Conservation (phyloP, 2,888 invertebrate genomes). For the Chrysolina haemoptera region DNA sequence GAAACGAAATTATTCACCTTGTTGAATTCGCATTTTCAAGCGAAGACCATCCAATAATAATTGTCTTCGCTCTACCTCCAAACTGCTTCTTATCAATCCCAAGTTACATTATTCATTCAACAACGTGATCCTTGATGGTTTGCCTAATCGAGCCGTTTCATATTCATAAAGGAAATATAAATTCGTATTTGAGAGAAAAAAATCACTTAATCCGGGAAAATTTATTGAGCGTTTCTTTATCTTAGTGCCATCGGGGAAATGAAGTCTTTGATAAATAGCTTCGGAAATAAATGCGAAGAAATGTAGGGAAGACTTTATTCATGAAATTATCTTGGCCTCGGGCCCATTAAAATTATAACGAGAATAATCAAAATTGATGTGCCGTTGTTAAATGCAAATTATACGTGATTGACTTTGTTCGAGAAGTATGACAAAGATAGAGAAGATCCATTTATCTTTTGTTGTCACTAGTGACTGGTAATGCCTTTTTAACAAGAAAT, state of each 20-base stretch:
- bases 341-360: not conserved
- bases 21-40: too few species aligned
- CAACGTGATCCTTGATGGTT: not conserved
- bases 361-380: conserved; percentile 8
- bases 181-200: conserved; percentile 19
- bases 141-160: conserved; percentile 25
- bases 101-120: not conserved
- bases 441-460: not conserved
- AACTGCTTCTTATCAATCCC: not conserved
- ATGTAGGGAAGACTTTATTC: conserved; percentile 1
- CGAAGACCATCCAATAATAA: too few species aligned
- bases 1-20: too few species aligned
- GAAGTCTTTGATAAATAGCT: conserved; percentile 24
- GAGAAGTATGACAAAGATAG: not conserved
- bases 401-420: not conserved
- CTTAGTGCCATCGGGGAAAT: conserved; percentile 22
- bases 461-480: too few species aligned
- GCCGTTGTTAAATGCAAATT: not conserved
- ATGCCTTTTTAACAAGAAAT: too few species aligned
- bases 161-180: conserved; percentile 29
- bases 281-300: not conserved
- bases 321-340: not conserved
- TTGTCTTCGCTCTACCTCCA: not conserved
- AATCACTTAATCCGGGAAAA: conserved; percentile 22
- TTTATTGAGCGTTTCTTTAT: conserved; percentile 23